Base-by-base conservation (phyloP, 2,113 vertebrate species). In the Cathartes aura region DNA sequence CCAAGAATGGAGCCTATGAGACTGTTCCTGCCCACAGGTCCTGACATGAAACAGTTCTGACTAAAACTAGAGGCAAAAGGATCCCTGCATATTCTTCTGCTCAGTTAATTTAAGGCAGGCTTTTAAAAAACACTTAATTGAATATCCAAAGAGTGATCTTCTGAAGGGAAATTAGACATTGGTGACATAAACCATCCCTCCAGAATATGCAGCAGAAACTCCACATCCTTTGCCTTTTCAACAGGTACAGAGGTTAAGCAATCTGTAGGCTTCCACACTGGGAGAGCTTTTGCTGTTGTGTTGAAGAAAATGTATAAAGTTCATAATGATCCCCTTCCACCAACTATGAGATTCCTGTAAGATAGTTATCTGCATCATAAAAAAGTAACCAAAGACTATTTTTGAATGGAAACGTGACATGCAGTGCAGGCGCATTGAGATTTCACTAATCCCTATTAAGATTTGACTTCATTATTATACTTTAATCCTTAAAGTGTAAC, bases 401-500 rank as follows among this genome's bases (percentile, higher is more conserved):
- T 68, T 55, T 84, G 8, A 72, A 64, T 18, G 21, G 36, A 72
- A 76, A 67, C 0, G 0, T 11, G 1, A 58, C 38, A 22, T 2
- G 4, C 20, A 58, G 34, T 30, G 82, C 15, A 68, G 12, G 8
- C 18, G 59, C 9, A 11, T 26, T 26, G 62, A 36, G 24, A 56
- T 40, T 85, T 75, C 38, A 47, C 23, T 76, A 8, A 47, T 40
- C 18, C 55, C n/a, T 72, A 16, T 17, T 79, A 67, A 60, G 12
- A 79, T 12, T 23, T 53, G 9, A 70, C 9, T 62, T 92, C 48
- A 24, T 48, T 62, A 59, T 45, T 43, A 52, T 14, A 52, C 34
- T 88, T 85, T 11, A 86, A 87, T 50, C 9, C 7, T 48, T 58
- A 19, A 42, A 59, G 8, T 4, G 29, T 8, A 85, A 50, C 6